Evolutionary conservation across 2,113 vertebrate genomes (phyloP).

Genomic region (Callionymus lyra): DNA sequence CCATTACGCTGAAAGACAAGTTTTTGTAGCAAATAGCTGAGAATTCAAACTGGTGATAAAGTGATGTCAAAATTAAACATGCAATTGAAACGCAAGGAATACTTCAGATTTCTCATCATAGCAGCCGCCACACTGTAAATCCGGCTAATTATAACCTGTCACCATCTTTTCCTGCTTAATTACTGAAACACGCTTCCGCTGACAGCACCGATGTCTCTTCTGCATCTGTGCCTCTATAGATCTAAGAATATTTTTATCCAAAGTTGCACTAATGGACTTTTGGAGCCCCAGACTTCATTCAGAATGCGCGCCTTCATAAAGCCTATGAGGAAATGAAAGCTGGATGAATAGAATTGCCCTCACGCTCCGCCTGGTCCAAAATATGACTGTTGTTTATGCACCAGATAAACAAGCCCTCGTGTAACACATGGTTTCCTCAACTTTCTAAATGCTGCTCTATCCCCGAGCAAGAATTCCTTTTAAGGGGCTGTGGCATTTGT

Average conservation of each 20-base stretch:
- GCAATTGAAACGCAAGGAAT: too few relatives aligned
- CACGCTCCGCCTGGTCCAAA: slow-evolving; percentile 21
- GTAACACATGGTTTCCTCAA: slow-evolving; percentile 14
- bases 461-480: slow-evolving; percentile 27
- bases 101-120: too few relatives aligned
- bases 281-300: slow-evolving; percentile 17
- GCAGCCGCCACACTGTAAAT: neutral
- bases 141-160: slow-evolving; percentile 2
- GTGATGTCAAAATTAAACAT: too few relatives aligned
- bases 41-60: too few relatives aligned
- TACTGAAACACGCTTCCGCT: neutral
- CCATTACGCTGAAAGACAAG: too few relatives aligned
- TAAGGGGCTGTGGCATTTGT: slow-evolving; percentile 39
- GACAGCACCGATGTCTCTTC: slow-evolving; percentile 4
- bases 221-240: slow-evolving; percentile 6
- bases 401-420: slow-evolving; percentile 23
- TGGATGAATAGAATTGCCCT: slow-evolving; percentile 27
- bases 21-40: too few relatives aligned
- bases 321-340: slow-evolving; percentile 36
- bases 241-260: slow-evolving; percentile 16
- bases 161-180: slow-evolving; percentile 8
- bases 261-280: slow-evolving; percentile 5
- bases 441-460: slow-evolving; percentile 28
- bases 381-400: slow-evolving; percentile 37
- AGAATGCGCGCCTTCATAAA: slow-evolving; percentile 25